phyloP scores from a whole-genome alignment of 2,113 vertebrate species.

The Cyprinodon brontotheroides region DNA sequence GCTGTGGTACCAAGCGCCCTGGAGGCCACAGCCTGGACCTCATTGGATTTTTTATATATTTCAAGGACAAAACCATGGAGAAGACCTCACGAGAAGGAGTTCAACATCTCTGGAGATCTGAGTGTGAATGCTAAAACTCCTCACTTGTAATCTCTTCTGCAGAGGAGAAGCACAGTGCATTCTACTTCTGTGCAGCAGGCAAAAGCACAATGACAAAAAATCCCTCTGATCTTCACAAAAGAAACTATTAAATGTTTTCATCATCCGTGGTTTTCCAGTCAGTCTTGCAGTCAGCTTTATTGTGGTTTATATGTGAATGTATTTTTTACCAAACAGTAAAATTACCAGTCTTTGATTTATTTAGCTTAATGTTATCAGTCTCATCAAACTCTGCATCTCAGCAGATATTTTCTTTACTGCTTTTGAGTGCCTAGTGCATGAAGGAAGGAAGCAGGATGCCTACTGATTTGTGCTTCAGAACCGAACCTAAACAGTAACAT shows the following conservation, averaged over 20 bases:
- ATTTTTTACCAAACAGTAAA: no score
- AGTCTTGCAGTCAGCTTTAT: slow-evolving; percentile 8
- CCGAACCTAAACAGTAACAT: no score
- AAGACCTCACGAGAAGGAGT: slow-evolving; percentile 2
- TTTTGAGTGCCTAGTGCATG: no score
- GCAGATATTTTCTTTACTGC: no score
- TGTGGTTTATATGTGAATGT: slow-evolving; percentile 12
- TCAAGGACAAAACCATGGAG: background rate
- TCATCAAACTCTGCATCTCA: no score
- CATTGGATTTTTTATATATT: slow-evolving; percentile 44
- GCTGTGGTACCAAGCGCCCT: slow-evolving; percentile 63
- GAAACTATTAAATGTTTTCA: background rate
- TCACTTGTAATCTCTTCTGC: background rate
- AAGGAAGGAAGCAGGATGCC: no score
- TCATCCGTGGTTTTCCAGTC: slow-evolving; percentile 4
- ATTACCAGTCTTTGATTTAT: no score
- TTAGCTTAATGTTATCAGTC: no score
- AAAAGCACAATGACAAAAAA: slow-evolving; percentile 47
- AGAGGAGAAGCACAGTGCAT: slow-evolving; percentile 26
- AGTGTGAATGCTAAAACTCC: slow-evolving; percentile 14
- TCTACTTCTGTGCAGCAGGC: slow-evolving; percentile 46
- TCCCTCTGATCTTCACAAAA: slow-evolving; percentile 27
- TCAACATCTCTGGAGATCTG: slow-evolving; percentile 43
- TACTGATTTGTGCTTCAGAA: no score
- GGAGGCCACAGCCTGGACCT: slow-evolving; percentile 47